A percentile compares a stretch with the other conserved stretches of the same genome.
phyloP scores from a whole-genome alignment of 2,797 vertebrate genomes.

The Cossypha dichroa region DNA sequence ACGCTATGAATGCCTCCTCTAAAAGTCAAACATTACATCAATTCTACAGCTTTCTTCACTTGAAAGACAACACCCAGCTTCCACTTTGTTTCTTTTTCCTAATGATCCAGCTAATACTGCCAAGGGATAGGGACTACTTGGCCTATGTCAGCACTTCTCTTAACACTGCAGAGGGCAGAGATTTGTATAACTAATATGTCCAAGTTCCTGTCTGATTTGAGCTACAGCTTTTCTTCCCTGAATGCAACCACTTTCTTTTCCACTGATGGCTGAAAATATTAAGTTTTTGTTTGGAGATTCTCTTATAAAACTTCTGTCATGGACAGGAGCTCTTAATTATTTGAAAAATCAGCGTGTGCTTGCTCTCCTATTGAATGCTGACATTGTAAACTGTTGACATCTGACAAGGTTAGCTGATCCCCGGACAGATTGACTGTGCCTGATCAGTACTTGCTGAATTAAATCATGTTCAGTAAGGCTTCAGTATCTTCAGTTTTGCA shows the following conservation, averaged over 20 bases:
- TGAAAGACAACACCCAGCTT: slow-evolving; percentile 50
- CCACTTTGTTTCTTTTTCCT: slow-evolving; percentile 57
- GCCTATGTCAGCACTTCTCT: slow-evolving; percentile 53
- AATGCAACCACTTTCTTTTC: slow-evolving; percentile 14
- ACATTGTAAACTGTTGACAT: not conserved
- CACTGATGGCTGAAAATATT: not conserved
- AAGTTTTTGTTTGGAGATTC: not conserved
- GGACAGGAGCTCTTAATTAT: not conserved
- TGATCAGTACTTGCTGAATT: slow-evolving; percentile 2
- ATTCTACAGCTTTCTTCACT: slow-evolving; percentile 62
- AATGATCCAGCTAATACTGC: slow-evolving; percentile 28
- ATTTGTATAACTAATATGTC: slow-evolving; percentile 7
- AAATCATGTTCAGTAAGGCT: not conserved
- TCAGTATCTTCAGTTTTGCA: not conserved
- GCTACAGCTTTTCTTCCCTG: slow-evolving; percentile 35
- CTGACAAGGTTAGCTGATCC: not conserved
- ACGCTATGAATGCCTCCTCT: not conserved
- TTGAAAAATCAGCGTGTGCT: slow-evolving; percentile 5
- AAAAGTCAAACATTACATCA: slow-evolving; percentile 43
- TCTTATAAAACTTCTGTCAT: not conserved
- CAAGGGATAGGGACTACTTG: slow-evolving; percentile 36
- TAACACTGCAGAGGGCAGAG: slow-evolving; percentile 3
- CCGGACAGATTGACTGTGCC: not conserved
- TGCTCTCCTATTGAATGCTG: not conserved
- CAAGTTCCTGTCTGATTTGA: slow-evolving; percentile 44